Evolutionary conservation across 2,888 invertebrate genomes (phyloP), one percentile per base, ranked within the genome.

Genomic region (Amphipoea lucens): DNA sequence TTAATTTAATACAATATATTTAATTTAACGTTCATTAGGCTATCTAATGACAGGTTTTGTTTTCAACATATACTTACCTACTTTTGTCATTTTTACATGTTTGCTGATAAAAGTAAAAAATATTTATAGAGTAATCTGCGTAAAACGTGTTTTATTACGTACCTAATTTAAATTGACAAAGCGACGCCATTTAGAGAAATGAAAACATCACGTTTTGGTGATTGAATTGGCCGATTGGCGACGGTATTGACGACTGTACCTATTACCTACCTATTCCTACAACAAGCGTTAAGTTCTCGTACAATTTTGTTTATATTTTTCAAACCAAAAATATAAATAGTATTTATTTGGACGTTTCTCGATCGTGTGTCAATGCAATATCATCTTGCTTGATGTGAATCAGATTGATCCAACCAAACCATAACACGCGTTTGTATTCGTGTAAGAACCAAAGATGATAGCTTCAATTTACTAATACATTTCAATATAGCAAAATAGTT

Each of bases 381-480:
- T 74, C 63, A 76, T 73, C 29, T 81, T 73, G 76, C 45, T 75
- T 66, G 79, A 75, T 88, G 71, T 69, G 77, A 76, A 85, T 69
- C 78, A 87, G 79, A 83, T 76, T 71, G 66, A 69, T 80, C 69
- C 66, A 57, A 74, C 45, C 68, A 51, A 80, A 57, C 60, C 57
- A 69, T 62, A 69, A 72, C 78, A 71, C 42, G 57, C 63, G 62
- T 76, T 72, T 83, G 70, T 78, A 66, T 81, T 76, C 75, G 51
- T 60, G 51, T 73, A 45, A 68, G 65, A 71, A 79, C 74, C 51
- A 81, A 68, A 68, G 69, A 67, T 72, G 79, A 77, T 79, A 62
- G 75, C 67, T 70, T 48, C 78, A 88, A 88, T 88, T 86, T 82
- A 86, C 79, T 78, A 86, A 86, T 88, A 86, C 77, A 78, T 78